phyloP scores from a whole-genome alignment of 2,113 vertebrate species.

The Sturnira hondurensis region DNA sequence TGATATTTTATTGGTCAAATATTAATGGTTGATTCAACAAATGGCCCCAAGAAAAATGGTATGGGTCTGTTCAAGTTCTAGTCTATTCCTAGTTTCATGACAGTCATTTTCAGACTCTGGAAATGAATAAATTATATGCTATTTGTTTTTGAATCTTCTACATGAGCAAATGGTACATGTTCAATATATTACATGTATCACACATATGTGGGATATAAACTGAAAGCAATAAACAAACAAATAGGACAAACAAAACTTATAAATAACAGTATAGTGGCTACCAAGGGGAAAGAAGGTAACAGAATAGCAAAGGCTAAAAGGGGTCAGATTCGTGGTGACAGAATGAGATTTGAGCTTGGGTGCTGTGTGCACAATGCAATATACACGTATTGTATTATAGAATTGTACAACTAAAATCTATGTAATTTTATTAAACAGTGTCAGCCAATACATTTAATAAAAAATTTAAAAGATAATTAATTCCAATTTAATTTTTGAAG shows the following conservation, averaged over 20 bases:
- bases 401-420: background rate
- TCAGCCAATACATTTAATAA: background rate
- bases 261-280: background rate
- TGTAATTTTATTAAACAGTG: background rate
- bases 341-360: background rate
- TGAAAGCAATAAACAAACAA: background rate
- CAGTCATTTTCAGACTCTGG: background rate
- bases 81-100: background rate
- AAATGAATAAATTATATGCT: background rate
- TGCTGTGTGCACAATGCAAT: background rate
- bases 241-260: background rate
- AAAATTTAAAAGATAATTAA: background rate
- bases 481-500: background rate
- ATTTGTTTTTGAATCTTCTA: background rate
- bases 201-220: background rate
- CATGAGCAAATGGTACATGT: background rate
- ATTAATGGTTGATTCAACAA: background rate
- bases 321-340: background rate
- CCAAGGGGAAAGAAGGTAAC: background rate
- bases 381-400: background rate
- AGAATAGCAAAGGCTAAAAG: background rate
- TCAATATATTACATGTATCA: background rate
- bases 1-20: background rate
- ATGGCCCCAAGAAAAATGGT: background rate
- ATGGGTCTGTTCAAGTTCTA: background rate